Conservation (phyloP, 2,888 invertebrate genomes). For the Gandaritis pyraliata region DNA sequence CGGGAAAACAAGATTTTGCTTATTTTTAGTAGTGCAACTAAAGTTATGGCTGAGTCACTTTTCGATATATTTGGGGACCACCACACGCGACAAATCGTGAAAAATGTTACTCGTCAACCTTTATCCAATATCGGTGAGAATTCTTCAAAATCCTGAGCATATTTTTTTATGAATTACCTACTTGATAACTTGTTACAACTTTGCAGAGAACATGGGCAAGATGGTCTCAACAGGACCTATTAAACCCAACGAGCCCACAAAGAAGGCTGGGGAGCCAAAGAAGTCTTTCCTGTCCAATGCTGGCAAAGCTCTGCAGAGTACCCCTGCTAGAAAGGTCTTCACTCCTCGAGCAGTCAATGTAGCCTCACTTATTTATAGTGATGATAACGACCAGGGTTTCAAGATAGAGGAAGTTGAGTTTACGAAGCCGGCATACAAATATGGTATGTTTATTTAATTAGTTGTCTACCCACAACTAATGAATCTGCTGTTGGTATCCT, state of each 20-base stretch:
- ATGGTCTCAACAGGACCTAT: slow-evolving; percentile 60
- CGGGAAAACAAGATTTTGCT: not conserved
- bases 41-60: slow-evolving; percentile 66
- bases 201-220: slow-evolving; percentile 74
- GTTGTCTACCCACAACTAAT: not conserved
- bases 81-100: slow-evolving; percentile 58
- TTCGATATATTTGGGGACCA: slow-evolving; percentile 75
- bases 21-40: not conserved
- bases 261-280: slow-evolving; percentile 64
- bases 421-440: slow-evolving; percentile 62
- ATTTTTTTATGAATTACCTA: too few relatives aligned
- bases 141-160: too few relatives aligned
- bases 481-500: not conserved
- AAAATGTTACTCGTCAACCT: slow-evolving; percentile 72
- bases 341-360: slow-evolving; percentile 67
- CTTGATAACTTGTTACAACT: not conserved
- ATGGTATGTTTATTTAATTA: slow-evolving; percentile 49
- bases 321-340: slow-evolving; percentile 65
- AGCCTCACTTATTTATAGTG: slow-evolving; percentile 68
- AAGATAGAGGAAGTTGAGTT: slow-evolving; percentile 68
- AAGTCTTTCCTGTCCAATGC: slow-evolving; percentile 72
- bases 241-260: slow-evolving; percentile 70
- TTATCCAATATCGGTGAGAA: slow-evolving; percentile 59
- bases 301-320: slow-evolving; percentile 69
- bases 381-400: slow-evolving; percentile 51